Evolutionary conservation across 1,140 invertebrate species (phyloP).

Genomic region (Magallana angulata): DNA sequence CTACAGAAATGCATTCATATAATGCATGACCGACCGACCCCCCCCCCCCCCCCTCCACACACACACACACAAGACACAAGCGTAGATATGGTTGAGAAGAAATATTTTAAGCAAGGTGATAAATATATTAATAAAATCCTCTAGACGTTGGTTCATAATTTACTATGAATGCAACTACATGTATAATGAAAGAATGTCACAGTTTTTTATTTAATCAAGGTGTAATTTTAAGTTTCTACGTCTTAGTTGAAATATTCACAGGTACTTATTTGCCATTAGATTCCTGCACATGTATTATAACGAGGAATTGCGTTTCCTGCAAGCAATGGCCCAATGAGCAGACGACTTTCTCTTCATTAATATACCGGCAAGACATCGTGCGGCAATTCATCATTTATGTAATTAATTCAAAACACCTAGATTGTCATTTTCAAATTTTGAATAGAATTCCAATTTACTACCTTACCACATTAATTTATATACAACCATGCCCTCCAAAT

Average conservation of each 20-base stretch:
- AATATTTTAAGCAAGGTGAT: too few relatives aligned
- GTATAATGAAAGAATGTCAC: not conserved
- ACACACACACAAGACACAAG: too few relatives aligned
- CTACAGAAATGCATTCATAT: too few relatives aligned
- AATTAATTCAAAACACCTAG: constrained; percentile 3
- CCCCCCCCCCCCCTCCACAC: too few relatives aligned
- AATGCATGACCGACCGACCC: too few relatives aligned
- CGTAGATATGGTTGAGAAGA: too few relatives aligned
- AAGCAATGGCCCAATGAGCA: not conserved
- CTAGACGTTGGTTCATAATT: too few relatives aligned
- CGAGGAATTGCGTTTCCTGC: not conserved
- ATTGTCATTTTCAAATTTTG: not conserved
- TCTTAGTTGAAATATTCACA: not conserved
- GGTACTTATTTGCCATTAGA: not conserved
- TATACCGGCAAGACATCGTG: not conserved
- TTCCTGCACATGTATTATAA: not conserved
- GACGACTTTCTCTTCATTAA: not conserved
- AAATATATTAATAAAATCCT: too few relatives aligned
- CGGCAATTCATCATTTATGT: not conserved
- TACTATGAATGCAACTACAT: too few relatives aligned
- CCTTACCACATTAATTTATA: not conserved
- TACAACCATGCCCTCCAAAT: not conserved
- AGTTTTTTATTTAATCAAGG: not conserved
- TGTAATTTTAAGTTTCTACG: not conserved
- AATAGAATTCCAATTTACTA: not conserved